A percentile compares a stretch with the other conserved stretches of the same genome.
Conservation (phyloP, 2,888 invertebrate species). For the Drosophila tripunctata region DNA sequence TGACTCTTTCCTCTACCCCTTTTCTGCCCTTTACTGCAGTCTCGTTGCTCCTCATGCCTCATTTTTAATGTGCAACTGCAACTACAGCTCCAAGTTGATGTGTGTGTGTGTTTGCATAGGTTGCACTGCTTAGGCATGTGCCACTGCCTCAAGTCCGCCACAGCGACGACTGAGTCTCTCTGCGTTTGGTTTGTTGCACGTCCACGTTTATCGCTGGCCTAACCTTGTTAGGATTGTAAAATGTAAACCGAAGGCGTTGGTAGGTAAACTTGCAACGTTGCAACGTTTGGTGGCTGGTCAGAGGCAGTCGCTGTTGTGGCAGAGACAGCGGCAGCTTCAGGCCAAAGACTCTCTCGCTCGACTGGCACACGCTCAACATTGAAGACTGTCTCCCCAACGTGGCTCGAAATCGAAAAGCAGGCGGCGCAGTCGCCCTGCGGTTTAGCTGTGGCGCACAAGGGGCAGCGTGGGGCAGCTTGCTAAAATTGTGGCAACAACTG, state of each 20-base stretch:
- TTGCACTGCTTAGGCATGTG: conserved; percentile 73
- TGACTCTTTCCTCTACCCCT: background rate
- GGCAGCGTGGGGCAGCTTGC: background rate
- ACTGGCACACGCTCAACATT: conserved; percentile 69
- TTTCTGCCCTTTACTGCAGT: background rate
- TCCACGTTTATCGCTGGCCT: conserved; percentile 71
- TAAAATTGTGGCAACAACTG: conserved; percentile 40
- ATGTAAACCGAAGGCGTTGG: conserved; percentile 79
- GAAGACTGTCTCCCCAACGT: background rate
- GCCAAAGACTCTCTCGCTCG: conserved; percentile 41
- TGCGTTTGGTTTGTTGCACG: background rate
- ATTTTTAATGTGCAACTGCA: conserved; percentile 75
- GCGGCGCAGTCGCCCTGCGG: conserved; percentile 81
- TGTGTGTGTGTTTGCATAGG: conserved; percentile 68
- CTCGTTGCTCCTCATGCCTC: conserved; percentile 61
- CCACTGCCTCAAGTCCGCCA: conserved; percentile 56
- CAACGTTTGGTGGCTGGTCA: conserved; percentile 4
- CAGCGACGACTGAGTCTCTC: conserved; percentile 3
- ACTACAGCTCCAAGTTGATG: conserved; percentile 21
- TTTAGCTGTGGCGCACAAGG: conserved; percentile 71
- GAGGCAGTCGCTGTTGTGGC: too few relatives aligned
- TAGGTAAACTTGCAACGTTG: conserved; percentile 19
- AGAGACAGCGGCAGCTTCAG: conserved; percentile 27
- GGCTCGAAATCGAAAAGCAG: conserved; percentile 70
- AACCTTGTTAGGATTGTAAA: conserved; percentile 81